A percentile compares a stretch with the other conserved stretches of the same genome.
phyloP scores from a whole-genome alignment of 2,113 vertebrate species.

The Scopus umbretta region DNA sequence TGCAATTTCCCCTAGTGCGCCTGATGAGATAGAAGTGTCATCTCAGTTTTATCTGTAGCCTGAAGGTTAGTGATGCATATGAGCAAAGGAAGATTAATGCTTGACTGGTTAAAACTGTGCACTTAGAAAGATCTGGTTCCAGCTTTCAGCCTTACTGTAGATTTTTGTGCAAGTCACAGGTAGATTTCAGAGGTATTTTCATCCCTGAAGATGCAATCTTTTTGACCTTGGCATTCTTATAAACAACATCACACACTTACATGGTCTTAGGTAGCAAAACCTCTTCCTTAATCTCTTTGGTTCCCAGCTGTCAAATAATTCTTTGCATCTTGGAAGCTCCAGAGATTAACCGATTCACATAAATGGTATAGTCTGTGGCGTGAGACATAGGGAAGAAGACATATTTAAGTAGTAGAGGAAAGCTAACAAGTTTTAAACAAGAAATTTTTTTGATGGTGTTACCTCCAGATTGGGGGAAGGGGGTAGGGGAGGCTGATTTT shows the following conservation, averaged over 20 bases:
- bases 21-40: background rate
- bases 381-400: background rate
- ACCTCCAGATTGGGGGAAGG: background rate
- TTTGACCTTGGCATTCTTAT: background rate
- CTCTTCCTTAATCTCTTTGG: background rate
- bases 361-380: background rate
- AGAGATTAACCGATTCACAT: background rate
- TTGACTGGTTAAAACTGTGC: background rate
- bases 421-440: background rate
- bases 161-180: background rate
- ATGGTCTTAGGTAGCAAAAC: background rate
- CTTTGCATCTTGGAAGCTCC: background rate
- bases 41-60: background rate
- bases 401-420: background rate
- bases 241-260: background rate
- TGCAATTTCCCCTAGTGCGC: background rate
- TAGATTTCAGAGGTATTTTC: background rate
- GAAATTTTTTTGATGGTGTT: background rate
- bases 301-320: background rate
- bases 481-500: background rate
- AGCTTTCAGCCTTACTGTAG: background rate
- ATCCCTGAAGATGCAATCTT: background rate
- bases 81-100: background rate
- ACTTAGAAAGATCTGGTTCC: background rate
- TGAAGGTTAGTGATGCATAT: background rate